These are phyloP conservation scores for Labia minor DNA, from an alignment of 2,888 invertebrate genomes.

Conservation along the genomic window DNA sequence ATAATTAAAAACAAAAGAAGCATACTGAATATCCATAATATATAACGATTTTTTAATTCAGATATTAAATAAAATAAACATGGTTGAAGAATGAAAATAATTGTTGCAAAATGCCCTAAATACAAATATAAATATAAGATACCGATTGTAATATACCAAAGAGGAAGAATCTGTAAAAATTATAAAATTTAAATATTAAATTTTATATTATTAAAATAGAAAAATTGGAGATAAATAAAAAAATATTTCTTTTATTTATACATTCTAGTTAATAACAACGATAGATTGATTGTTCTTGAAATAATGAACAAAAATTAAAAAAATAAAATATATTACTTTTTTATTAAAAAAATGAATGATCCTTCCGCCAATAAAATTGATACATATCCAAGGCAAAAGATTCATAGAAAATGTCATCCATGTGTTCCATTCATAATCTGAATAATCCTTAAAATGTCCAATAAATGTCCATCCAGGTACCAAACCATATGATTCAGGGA, in stretches of 20 bases:
- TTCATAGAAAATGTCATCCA: constrained; percentile 46
- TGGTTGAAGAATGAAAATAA: constrained; percentile 46
- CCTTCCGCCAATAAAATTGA: constrained; percentile 47
- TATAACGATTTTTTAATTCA: constrained; percentile 38
- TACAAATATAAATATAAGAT: constrained; percentile 39
- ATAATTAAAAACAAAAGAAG: constrained; percentile 42
- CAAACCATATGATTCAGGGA: constrained; percentile 42
- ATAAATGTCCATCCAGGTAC: constrained; percentile 46
- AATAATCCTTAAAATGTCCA: constrained; percentile 48
- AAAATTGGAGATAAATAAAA: no score
- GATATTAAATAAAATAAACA: constrained; percentile 43
- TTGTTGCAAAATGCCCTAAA: constrained; percentile 42
- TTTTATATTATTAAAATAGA: no score
- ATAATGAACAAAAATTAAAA: no score
- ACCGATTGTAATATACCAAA: constrained; percentile 46
- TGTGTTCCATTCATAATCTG: constrained; percentile 61
- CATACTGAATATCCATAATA: constrained; percentile 47
- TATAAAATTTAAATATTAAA: constrained; percentile 17
- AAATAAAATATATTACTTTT: no score
- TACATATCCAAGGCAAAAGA: constrained; percentile 44
- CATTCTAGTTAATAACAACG: no score
- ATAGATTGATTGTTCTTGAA: no score
- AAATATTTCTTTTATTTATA: no score
- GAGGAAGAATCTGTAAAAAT: constrained; percentile 38
- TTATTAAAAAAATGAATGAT: constrained; percentile 36